Base-by-base conservation (phyloP, 30 jellyfish, hydroid and myxozoan species). In the Turritopsis dohrnii region DNA sequence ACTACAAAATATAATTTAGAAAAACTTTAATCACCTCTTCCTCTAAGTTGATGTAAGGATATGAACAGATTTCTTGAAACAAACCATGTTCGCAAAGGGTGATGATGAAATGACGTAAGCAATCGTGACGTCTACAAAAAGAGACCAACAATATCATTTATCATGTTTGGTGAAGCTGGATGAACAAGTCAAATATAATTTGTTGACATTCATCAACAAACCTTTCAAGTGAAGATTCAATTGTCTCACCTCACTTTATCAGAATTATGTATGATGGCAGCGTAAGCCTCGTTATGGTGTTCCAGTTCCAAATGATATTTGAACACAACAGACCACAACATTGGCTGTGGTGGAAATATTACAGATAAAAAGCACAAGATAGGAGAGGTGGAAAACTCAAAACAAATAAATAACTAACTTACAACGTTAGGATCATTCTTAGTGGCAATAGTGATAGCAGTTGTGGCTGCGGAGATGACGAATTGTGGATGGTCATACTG, bases 321-420 rank as follows among this genome's bases (percentile, higher is more conserved):
- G 88, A 92, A 92, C 9, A 88, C 83, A 71, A 88, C 94, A 41
- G 98, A 92, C 98, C 96, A 92, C 1, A 92, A 75, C 95, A 92
- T 85, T 26, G 98, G 95, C 98, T 92, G 73, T 53, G 29, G 26
- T 8, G 7, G 9, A 26, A 17, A 66, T 8, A 26, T 16, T 9
- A 74, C 18, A 29, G 53, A 22, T 29, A 79, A 79, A 29, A 66
- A 66, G 22, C 7, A 0, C 1, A 28, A 81, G 25, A 53, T 54
- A 21, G 66, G 66, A 81, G 7, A 66, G 25, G 21, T 0, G 7
- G 28, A 1, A 69, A 69, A 69, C 0, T 25, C 0, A 18, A 19
- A 71, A 0, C 29, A 19, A 72, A 72, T 29, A 72, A 25, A 18
- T 18, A 19, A 18, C 24, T 21, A 28, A 30, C 83, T 74, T 30